Evolutionary conservation across 2,797 vertebrate species (phyloP), one percentile per base, ranked within the genome.

Genomic region (Spinus olivaceus): DNA sequence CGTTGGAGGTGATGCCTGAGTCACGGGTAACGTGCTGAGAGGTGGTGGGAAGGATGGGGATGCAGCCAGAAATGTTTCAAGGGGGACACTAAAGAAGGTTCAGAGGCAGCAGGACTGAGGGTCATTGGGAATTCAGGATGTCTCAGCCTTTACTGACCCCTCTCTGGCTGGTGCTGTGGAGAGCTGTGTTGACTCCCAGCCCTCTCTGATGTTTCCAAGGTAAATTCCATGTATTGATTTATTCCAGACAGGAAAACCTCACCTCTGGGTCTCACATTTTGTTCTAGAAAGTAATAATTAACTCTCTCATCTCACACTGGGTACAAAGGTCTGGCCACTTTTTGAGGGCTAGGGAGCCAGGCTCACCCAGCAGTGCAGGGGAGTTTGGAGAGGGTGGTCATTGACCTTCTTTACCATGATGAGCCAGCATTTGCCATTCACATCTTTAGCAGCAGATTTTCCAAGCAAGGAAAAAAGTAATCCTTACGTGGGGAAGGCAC

Each of bases 391-490:
- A 54, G 24, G n/a, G 8, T 59, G 20, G 32, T 20, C 4, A 4
- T 24, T 1, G 1, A 41, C 28, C 6, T 79, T 54, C 37, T 28
- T 66, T 3, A 6, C 23, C 6, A 4, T 0, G 0, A 5, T 22
- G 1, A 11, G 3, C 20, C 71, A 67, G 32, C 17, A 49, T 65
- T 72, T 92, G 33, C 39, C 19, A 4, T 67, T 67, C 77, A 35
- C 35, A 64, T 66, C 22, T 46, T 13, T 7, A 24, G 59, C 54
- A 72, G 35, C 7, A n/a, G 41, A 33, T 53, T 66, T 57, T 80
- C 44, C 37, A 79, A 81, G 50, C 32, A 83, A 28, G 42, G 21
- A 56, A 46, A n/a, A 22, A n/a, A 3, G 6, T 19, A 51, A 65
- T 22, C 12, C 12, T 2, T n/a, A 17, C 10, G 3, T 61, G 18